These are phyloP conservation scores for Triplophysa dalaica DNA, from an alignment of 2,113 vertebrate species.

Conservation along the genomic window DNA sequence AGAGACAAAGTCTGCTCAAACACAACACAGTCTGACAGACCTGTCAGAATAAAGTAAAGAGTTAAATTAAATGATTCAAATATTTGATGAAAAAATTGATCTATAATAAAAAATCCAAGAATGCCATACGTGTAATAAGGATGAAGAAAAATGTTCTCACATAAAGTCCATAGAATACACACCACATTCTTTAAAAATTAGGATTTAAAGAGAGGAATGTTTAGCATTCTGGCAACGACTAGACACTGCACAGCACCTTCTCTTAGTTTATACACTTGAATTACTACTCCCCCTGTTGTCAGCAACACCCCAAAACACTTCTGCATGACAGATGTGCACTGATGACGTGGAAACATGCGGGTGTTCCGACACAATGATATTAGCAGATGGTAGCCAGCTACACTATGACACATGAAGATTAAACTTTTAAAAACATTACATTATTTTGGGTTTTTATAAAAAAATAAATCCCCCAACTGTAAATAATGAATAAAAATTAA, in stretches of 20 bases:
- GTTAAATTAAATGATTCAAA: not conserved
- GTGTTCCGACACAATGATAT: too few species aligned
- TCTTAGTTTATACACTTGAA: not conserved
- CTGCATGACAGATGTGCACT: not conserved
- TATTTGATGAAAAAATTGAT: not conserved
- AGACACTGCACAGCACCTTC: not conserved
- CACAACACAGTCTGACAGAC: constrained; percentile 36
- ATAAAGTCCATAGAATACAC: not conserved
- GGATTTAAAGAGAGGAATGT: not conserved
- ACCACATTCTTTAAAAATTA: constrained; percentile 3
- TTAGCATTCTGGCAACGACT: not conserved
- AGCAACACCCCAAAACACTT: not conserved
- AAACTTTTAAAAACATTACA: too few species aligned
- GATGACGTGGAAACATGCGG: not conserved
- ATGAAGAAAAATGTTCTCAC: not conserved
- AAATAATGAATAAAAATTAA: too few species aligned
- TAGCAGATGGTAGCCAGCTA: too few species aligned
- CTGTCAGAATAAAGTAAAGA: constrained; percentile 18
- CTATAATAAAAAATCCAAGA: not conserved
- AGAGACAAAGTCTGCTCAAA: constrained; percentile 36
- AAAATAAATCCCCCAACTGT: too few species aligned
- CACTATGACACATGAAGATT: too few species aligned
- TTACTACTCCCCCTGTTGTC: constrained; percentile 24
- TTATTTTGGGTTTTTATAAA: too few species aligned
- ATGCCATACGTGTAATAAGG: constrained; percentile 21